Conservation (phyloP, 2,113 vertebrate species). For the Sula dactylatra region DNA sequence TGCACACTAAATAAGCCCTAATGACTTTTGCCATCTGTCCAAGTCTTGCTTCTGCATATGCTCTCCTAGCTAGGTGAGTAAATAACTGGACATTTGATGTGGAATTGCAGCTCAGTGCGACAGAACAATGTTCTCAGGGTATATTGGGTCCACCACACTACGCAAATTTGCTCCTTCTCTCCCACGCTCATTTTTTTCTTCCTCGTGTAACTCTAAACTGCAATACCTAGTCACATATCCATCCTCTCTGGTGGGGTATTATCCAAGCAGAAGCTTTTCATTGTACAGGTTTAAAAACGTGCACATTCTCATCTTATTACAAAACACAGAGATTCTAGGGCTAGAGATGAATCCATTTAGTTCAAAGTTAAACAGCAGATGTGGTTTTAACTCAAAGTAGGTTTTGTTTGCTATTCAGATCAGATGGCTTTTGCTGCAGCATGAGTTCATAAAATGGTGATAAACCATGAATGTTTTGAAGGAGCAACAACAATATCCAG, state of each 20-base stretch:
- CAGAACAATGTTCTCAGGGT: neutral
- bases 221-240: neutral
- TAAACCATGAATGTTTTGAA: neutral
- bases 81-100: neutral
- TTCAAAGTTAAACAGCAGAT: neutral
- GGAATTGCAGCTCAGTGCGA: neutral
- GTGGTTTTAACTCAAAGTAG: neutral
- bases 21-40: neutral
- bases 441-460: neutral
- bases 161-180: neutral
- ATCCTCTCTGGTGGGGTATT: neutral
- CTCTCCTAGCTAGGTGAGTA: neutral
- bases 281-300: neutral
- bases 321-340: neutral
- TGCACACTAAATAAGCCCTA: neutral
- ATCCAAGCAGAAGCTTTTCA: neutral
- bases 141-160: neutral
- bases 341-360: neutral
- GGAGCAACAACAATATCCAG: neutral
- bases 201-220: neutral
- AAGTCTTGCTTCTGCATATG: neutral
- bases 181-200: neutral
- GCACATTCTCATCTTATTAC: neutral
- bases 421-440: neutral
- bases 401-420: neutral